These are phyloP conservation scores for Proales similis DNA, from an alignment of 1,140 invertebrate species.

Conservation along the genomic window DNA sequence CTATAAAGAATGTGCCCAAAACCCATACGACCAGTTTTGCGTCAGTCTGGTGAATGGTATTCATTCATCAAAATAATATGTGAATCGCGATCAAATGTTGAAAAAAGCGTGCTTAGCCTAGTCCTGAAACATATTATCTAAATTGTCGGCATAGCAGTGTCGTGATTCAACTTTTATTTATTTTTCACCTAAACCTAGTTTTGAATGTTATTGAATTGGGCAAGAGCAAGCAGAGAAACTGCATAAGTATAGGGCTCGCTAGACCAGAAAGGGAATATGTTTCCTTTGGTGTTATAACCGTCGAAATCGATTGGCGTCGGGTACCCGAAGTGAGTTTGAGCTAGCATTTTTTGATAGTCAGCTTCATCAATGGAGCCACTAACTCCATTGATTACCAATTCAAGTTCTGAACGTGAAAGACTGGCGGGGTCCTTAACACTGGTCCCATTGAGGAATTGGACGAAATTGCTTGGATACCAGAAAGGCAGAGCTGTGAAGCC, in stretches of 20 bases:
- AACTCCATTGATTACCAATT: conserved; percentile 39
- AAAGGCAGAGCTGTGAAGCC: conserved; percentile 43
- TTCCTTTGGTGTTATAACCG: conserved; percentile 41
- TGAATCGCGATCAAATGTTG: too few relatives aligned
- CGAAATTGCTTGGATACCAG: conserved; percentile 43
- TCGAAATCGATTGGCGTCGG: conserved; percentile 42
- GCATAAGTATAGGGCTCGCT: conserved; percentile 44
- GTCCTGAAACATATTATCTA: too few relatives aligned
- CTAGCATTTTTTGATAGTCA: conserved; percentile 40
- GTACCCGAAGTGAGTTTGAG: conserved; percentile 42
- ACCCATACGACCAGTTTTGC: too few relatives aligned
- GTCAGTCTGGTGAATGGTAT: too few relatives aligned
- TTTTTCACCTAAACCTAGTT: too few relatives aligned
- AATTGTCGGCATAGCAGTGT: too few relatives aligned
- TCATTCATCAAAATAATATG: too few relatives aligned
- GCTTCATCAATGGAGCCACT: conserved; percentile 39
- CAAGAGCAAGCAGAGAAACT: conserved; percentile 41
- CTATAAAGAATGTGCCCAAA: too few relatives aligned
- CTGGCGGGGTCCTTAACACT: conserved; percentile 35
- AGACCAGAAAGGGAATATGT: conserved; percentile 44
- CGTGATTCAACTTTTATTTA: too few relatives aligned
- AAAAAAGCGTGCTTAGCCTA: too few relatives aligned
- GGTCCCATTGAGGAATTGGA: conserved; percentile 44
- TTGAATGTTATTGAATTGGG: conserved; percentile 41
- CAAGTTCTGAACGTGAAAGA: neutral